Evolutionary conservation across 2,113 vertebrate species (phyloP).

Genomic region (Papio anubis): DNA sequence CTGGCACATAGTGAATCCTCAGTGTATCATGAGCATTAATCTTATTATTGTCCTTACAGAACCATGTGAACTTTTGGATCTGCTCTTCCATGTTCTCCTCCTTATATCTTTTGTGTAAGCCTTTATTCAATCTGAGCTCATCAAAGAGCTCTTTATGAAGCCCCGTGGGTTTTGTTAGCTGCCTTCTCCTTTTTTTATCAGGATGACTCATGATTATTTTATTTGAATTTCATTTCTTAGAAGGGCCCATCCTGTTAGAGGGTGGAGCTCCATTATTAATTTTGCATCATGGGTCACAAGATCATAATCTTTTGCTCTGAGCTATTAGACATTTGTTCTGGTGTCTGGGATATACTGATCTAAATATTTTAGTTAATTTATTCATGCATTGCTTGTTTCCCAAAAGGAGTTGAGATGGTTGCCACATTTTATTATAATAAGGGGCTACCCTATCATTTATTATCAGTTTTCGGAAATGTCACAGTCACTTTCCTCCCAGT

Average conservation of each 20-base stretch:
- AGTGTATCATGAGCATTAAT: background rate
- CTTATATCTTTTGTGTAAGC: background rate
- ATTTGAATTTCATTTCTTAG: slow-evolving; percentile 60
- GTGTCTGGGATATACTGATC: background rate
- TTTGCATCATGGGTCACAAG: background rate
- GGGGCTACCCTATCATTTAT: background rate
- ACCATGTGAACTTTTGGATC: background rate
- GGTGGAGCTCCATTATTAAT: background rate
- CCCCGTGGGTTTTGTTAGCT: slow-evolving; percentile 59
- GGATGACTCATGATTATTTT: slow-evolving; percentile 64
- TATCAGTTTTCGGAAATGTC: background rate
- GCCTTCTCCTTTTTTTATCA: slow-evolving; percentile 53
- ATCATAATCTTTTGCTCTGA: background rate
- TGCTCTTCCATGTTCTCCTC: background rate
- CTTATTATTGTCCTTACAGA: background rate
- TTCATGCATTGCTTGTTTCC: background rate
- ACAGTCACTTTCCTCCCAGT: background rate
- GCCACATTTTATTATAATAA: background rate
- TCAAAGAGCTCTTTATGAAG: slow-evolving; percentile 58
- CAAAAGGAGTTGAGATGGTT: background rate
- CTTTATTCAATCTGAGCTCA: slow-evolving; percentile 63
- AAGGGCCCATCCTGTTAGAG: slow-evolving; percentile 18
- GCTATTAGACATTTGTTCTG: background rate
- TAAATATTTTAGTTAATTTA: slow-evolving; percentile 41
- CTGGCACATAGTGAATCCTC: background rate